Percentiles rank a stretch among this genome's conserved stretches.
These are phyloP conservation scores for Physella acuta DNA, from an alignment of 1,140 invertebrate species.

Conservation along the genomic window DNA sequence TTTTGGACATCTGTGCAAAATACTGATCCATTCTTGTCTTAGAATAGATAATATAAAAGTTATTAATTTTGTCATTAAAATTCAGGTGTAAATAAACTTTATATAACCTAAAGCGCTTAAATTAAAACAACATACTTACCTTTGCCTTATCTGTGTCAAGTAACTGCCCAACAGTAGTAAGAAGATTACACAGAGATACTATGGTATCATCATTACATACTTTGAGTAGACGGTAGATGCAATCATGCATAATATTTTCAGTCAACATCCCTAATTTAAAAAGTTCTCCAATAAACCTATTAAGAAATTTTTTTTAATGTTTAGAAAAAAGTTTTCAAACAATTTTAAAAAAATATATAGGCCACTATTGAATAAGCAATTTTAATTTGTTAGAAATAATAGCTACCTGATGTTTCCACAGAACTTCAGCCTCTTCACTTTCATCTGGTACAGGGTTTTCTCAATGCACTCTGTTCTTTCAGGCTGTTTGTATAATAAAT, in stretches of 20 bases:
- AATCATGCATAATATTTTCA: conserved; percentile 83
- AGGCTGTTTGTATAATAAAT: conserved; percentile 16
- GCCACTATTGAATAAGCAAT: no score
- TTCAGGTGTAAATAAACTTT: no score
- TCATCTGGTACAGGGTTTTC: conserved; percentile 25
- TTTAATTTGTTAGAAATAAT: no score
- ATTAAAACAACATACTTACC: conserved; percentile 34
- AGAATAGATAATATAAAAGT: conserved; percentile 22
- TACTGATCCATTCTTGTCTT: conserved; percentile 62
- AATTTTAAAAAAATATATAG: no score
- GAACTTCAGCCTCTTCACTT: conserved; percentile 20
- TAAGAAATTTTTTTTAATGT: conserved; percentile 44
- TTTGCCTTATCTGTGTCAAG: conserved; percentile 68
- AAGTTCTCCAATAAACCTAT: conserved; percentile 82
- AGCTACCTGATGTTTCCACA: conserved; percentile 31
- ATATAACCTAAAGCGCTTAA: background rate
- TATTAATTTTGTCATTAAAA: background rate
- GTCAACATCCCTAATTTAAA: conserved; percentile 91
- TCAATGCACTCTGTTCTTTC: conserved; percentile 17
- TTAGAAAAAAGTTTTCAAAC: no score
- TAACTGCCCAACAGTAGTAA: conserved; percentile 86
- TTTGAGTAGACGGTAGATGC: conserved; percentile 76
- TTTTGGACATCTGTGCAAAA: conserved; percentile 69
- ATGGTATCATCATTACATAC: conserved; percentile 78
- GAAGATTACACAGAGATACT: conserved; percentile 88